Evolutionary conservation across 2,797 vertebrate species (phyloP), one percentile per base, ranked within the genome.

Genomic region (Dryobates pubescens): DNA sequence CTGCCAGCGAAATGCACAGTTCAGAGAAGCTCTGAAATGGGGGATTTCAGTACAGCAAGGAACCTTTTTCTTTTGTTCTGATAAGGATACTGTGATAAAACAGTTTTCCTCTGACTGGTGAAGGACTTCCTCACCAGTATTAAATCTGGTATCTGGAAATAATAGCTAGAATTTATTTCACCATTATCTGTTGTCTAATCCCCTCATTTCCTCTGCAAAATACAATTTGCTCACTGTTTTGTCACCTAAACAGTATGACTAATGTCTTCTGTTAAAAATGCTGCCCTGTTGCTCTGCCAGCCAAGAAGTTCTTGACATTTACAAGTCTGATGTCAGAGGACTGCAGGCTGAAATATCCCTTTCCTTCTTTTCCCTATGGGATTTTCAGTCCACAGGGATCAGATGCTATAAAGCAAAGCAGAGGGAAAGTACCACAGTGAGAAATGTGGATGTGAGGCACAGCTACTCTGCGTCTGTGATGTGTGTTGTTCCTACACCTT

Each of bases 171-270:
- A 81, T 63, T 93, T 70, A 84, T 95, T 96, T 96, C 27, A 73
- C 9, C 36, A 20, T 30, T 89, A 92, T 54, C 32, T 69, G 64
- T 83, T 68, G 16, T 85, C 34, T 94, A 74, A 74, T 62, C 38
- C 30, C 10, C 68, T 96, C 3, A 30, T 94, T 97, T 93, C 63
- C 76, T 90, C 56, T 68, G 27, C 70, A 58, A 94, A 96, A 91
- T 32, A 59, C 36, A 93, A 67, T 82, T 81, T 89, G 3, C 8
- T 64, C 41, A 43, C 56, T 58, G 18, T 81, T 93, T 83, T 75
- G n/a, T 86, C 71, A 78, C 56, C 6, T 91, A 59, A 88, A 82
- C 11, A 17, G 10, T 64, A 54, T 72, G 38, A 68, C 26, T 72
- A 81, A 75, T 49, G 47, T 18, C 49, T 49, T 65, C 41, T 86